These are phyloP conservation scores for Lytechinus pictus DNA, from an alignment of 35 echinoderm and acorn worm genomes.

Conservation along the genomic window DNA sequence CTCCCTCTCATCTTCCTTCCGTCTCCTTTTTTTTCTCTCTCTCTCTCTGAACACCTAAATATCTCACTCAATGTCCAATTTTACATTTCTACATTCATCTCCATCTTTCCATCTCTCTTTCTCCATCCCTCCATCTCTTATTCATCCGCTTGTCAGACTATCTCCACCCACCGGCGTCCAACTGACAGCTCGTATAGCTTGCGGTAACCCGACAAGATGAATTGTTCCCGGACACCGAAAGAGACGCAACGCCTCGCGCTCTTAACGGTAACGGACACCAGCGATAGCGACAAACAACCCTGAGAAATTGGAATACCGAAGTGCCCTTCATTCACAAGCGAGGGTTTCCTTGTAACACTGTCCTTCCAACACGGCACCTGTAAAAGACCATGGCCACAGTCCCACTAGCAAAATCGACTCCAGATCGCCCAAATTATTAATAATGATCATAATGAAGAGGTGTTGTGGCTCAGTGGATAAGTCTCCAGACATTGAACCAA, in stretches of 20 bases:
- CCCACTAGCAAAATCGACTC: too few relatives aligned
- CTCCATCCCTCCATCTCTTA: background rate
- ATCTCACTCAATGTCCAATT: background rate
- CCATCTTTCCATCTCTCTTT: background rate
- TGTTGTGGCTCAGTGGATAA: too few relatives aligned
- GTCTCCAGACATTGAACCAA: too few relatives aligned
- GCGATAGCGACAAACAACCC: background rate
- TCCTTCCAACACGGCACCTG: background rate
- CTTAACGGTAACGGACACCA: background rate
- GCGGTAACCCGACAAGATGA: background rate
- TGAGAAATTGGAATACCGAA: background rate
- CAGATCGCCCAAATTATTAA: too few relatives aligned
- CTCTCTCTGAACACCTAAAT: background rate
- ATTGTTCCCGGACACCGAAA: background rate
- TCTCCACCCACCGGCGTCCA: background rate
- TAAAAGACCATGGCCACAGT: background rate
- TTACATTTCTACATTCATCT: background rate
- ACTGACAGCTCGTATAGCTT: background rate
- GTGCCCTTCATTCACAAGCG: background rate
- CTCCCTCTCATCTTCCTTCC: background rate
- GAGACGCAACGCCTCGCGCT: background rate
- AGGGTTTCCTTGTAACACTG: background rate
- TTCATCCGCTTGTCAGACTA: background rate
- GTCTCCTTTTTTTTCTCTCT: background rate
- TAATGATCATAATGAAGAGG: too few relatives aligned